Evolutionary conservation across 2,797 vertebrate genomes (phyloP).

Genomic region (Gallinago nigripennis): DNA sequence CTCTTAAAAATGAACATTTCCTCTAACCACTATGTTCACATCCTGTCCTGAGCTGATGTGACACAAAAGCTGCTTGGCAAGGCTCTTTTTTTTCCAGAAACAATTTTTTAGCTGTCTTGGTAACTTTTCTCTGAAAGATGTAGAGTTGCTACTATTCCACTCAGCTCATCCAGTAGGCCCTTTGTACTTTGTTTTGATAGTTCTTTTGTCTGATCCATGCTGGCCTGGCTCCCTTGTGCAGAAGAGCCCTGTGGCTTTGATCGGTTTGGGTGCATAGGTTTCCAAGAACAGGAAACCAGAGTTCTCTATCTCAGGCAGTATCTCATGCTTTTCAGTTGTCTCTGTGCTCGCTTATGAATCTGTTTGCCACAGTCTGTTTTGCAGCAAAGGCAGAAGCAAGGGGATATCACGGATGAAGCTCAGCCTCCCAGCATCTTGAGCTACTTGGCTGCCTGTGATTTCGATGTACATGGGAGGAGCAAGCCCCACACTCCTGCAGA

Average conservation of each 20-base stretch:
- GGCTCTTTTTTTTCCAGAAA: not conserved
- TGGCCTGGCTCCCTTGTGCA: not conserved
- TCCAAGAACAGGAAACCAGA: not conserved
- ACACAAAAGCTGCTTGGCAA: not conserved
- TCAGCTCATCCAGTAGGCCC: not conserved
- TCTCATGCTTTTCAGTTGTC: not conserved
- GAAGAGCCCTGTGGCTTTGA: not conserved
- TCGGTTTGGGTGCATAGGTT: rapidly evolving
- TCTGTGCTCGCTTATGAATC: not conserved
- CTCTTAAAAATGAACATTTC: not conserved
- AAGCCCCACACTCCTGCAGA: slow-evolving; percentile 31
- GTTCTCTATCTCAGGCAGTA: not conserved
- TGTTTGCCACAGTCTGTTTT: slow-evolving; percentile 77
- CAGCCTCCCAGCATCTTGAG: slow-evolving; percentile 85
- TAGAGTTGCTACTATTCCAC: not conserved
- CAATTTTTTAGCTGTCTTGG: not conserved
- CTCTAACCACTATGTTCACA: not conserved
- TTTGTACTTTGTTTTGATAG: not conserved
- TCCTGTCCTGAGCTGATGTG: not conserved
- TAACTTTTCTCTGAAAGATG: not conserved
- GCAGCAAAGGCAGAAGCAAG: slow-evolving; percentile 77
- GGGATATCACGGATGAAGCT: slow-evolving; percentile 65
- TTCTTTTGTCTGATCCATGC: not conserved
- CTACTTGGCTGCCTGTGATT: slow-evolving; percentile 81
- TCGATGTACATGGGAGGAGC: slow-evolving; percentile 5